Evolutionary conservation across 2,113 vertebrate species (phyloP).

Genomic region (Scophthalmus maximus): DNA sequence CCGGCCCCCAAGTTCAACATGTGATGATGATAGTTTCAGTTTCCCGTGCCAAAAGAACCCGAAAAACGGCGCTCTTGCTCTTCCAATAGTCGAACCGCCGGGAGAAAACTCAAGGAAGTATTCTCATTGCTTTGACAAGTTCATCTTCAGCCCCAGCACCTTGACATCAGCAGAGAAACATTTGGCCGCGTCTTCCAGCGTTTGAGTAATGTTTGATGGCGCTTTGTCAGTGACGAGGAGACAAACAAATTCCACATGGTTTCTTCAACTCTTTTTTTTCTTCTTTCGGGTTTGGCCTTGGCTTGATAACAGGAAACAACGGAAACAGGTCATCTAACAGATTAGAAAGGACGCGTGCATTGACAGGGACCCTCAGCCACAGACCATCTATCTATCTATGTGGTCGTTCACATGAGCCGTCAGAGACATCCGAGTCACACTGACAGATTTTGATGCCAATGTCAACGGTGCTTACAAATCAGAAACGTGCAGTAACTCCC

Average conservation of each 20-base stretch:
- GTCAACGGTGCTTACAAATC: too few relatives aligned
- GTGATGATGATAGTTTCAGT: neutral
- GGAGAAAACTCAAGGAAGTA: slow-evolving; percentile 4
- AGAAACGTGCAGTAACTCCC: too few relatives aligned
- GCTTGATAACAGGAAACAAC: neutral
- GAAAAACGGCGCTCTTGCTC: neutral
- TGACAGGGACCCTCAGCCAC: too few relatives aligned
- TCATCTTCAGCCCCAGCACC: neutral
- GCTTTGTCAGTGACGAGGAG: neutral
- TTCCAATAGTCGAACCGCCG: slow-evolving; percentile 9
- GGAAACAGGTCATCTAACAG: too few relatives aligned
- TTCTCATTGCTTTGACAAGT: slow-evolving; percentile 11
- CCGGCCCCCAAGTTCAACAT: neutral
- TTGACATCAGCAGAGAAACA: slow-evolving; percentile 27
- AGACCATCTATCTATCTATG: too few relatives aligned
- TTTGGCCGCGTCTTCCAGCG: slow-evolving; percentile 2
- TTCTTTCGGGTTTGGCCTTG: too few relatives aligned
- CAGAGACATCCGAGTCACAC: too few relatives aligned
- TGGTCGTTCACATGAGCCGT: too few relatives aligned
- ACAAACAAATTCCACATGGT: neutral
- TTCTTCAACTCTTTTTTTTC: neutral
- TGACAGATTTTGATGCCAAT: too few relatives aligned
- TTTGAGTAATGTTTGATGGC: slow-evolving; percentile 27
- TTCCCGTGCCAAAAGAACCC: slow-evolving; percentile 2
- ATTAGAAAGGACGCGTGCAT: too few relatives aligned